Conservation (phyloP, 2,888 invertebrate species). For the Metalampra italica region DNA sequence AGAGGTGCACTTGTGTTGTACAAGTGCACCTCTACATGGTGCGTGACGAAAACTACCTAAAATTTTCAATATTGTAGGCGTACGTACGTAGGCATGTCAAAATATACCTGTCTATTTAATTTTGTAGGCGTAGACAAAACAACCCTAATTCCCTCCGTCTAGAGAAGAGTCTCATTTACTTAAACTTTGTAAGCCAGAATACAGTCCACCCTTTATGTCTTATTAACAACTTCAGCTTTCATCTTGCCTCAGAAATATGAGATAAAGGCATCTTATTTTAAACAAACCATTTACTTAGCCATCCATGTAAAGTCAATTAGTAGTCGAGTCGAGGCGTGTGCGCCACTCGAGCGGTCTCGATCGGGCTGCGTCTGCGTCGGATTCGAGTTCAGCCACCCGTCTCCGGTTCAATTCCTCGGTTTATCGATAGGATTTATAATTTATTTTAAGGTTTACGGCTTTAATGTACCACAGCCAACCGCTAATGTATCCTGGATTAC, state of each 20-base stretch:
- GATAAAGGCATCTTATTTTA: slow-evolving; percentile 29
- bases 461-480: background rate
- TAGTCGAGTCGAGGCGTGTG: slow-evolving; percentile 49
- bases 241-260: slow-evolving; percentile 4
- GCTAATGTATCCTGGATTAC: background rate
- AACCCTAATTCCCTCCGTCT: too few relatives aligned
- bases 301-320: slow-evolving; percentile 49
- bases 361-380: slow-evolving; percentile 34
- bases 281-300: slow-evolving; percentile 28
- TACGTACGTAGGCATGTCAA: too few relatives aligned
- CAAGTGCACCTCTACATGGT: too few relatives aligned
- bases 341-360: slow-evolving; percentile 52
- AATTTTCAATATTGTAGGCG: too few relatives aligned
- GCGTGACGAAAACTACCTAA: too few relatives aligned
- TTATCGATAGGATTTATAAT: slow-evolving; percentile 32
- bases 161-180: too few relatives aligned
- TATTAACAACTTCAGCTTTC: background rate
- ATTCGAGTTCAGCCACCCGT: slow-evolving; percentile 41
- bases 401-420: slow-evolving; percentile 15
- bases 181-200: too few relatives aligned
- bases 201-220: too few relatives aligned
- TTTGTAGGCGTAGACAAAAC: too few relatives aligned
- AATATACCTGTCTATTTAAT: too few relatives aligned
- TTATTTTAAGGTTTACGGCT: slow-evolving; percentile 20
- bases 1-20: too few relatives aligned